Evolutionary conservation across 2,797 vertebrate species (phyloP), one percentile per base, ranked within the genome.

Genomic region (Tarsius wallacei): DNA sequence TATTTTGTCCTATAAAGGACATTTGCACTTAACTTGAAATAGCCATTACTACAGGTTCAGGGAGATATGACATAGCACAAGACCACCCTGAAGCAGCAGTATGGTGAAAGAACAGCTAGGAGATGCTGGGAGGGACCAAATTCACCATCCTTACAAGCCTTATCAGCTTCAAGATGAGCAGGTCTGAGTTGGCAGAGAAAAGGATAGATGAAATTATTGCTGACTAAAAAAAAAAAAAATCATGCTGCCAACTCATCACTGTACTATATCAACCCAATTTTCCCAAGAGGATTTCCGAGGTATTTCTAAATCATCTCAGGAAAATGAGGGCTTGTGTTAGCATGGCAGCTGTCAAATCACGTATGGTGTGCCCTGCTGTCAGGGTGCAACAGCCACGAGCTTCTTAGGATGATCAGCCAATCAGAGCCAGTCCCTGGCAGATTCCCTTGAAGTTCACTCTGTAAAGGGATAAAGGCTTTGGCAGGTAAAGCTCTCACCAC

Each of bases 271-370:
- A 95, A 80, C 61, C 73, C 70, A 77, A 81, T 74, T 94, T 95
- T 96, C 94, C 90, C 88, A 33, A 93, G 91, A 97, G 94, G 59
- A 91, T 92, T 97, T 97, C 94, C 36, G 68, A 93, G 74, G 87
- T 91, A 97, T 78, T 96, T 98, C 93, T 96, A 92, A 78, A 93
- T 95, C 87, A 63, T 59, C 93, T 93, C 91, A 93, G 84, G 76
- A 96, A 97, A 97, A 97, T 76, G 73, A 97, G 70, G 61, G 84
- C 77, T 81, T 90, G 14, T 95, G 94, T 93, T 87, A 97, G 96
- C 94, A 91, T 53, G 90, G 91, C 95, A 97, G 89, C 85, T 94
- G 77, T 91, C 93, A 94, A 94, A 91, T 95, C 82, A 87, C 0
- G 33, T 66, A 83, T 21, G 49, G 80, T 19, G 24, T 87, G 33